A percentile compares a stretch with the other conserved stretches of the same genome.
These are phyloP conservation scores for Malthinus flaveolus DNA, from an alignment of 2,888 invertebrate species.

Conservation along the genomic window DNA sequence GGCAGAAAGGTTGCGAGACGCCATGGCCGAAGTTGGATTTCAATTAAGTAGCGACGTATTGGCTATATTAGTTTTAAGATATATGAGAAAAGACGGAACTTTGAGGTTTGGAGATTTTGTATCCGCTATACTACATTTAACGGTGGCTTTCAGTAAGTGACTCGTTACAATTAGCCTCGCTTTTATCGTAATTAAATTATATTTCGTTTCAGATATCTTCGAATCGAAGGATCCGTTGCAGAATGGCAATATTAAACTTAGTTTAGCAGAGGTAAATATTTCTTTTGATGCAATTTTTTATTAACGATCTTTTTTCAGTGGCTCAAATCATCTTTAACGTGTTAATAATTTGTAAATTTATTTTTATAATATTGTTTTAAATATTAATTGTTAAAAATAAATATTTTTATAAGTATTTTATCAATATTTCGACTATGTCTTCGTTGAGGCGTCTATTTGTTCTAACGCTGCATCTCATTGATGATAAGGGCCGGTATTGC, in stretches of 20 bases:
- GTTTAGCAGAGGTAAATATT: conserved; percentile 71
- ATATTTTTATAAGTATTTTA: conserved; percentile 2
- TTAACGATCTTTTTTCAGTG: conserved; percentile 63
- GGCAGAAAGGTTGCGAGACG: conserved; percentile 83
- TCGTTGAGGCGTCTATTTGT: too few relatives aligned
- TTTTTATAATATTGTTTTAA: conserved; percentile 15
- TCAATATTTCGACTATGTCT: too few relatives aligned
- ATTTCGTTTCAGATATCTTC: conserved; percentile 62
- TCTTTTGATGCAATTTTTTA: neutral
- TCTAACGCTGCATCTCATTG: too few relatives aligned
- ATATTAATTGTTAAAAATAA: conserved; percentile 17
- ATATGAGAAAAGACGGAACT: conserved; percentile 92
- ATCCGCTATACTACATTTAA: conserved; percentile 84
- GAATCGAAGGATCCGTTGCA: conserved; percentile 79
- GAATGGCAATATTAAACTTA: conserved; percentile 80
- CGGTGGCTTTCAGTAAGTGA: conserved; percentile 82
- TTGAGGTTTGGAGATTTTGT: conserved; percentile 91
- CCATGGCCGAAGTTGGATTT: conserved; percentile 85
- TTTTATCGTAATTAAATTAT: neutral
- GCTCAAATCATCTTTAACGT: conserved; percentile 73
- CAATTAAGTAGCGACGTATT: conserved; percentile 83
- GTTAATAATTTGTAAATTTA: conserved; percentile 54
- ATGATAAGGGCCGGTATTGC: too few relatives aligned
- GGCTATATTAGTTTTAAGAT: conserved; percentile 79
- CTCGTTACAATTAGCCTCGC: too few relatives aligned